Base-by-base conservation (phyloP, 1,140 invertebrate species). In the Bombus vancouverensis region DNA sequence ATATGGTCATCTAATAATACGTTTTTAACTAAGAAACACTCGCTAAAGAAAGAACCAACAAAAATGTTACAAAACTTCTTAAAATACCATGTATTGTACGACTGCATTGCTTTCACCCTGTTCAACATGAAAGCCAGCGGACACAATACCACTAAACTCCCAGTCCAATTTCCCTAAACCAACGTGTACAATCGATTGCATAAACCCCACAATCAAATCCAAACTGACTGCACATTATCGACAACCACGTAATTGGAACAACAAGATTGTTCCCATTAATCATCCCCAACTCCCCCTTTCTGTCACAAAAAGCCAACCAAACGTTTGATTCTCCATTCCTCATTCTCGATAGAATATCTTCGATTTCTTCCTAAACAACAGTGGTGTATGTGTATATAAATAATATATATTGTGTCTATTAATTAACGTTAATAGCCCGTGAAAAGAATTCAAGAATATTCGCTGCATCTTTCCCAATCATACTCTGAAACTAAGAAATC, bases 211-310 rank as follows among this genome's bases (percentile, higher is more conserved):
- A 73, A 47, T 73, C 42, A 53, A 74, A 47, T 53, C 44, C n/a
- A 74, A 75, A 34, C 44, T 53, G 18, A 53, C 73, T 53, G 44
- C 44, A 53, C 53, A 75, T 75, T 75, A 75, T 53, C 42, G 73
- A 53, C 47, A 25, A 53, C 22, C 44, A 28, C 44, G 15, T 75
- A 75, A 75, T 75, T 75, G 73, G 22, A 75, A 18, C 73, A 34
- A 53, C 44, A 15, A 42, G 44, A 75, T 53, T 32, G 44, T 53
- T 34, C n/a, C 18, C 73, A 53, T 75, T 75, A 75, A 75, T 75
- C 73, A 75, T 53, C 44, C 73, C 44, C 68, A 22, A 28, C 12
- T 53, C n/a, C 44, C 44, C 25, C 32, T 6, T 12, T 32, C 28
- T 15, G 10, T 34, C n/a, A 25, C 32, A 10, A 53, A 53, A 75